Base-by-base conservation (phyloP, 1,140 invertebrate species). In the Dreissena rostriformis region DNA sequence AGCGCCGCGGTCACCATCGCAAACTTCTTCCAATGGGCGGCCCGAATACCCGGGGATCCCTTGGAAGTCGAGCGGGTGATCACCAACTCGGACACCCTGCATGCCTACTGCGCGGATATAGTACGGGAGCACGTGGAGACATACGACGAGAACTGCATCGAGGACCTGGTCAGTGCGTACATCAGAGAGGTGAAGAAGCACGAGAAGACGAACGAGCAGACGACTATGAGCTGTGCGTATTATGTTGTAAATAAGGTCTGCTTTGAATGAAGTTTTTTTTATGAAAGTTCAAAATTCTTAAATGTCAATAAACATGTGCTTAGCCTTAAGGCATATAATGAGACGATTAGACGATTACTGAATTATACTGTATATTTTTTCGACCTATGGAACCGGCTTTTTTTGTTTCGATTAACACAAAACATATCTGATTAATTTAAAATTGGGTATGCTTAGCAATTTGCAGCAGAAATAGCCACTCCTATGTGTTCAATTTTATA, bases 91-190 rank as follows among this genome's bases (percentile, higher is more conserved):
- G 70, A 82, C 22, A 26, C 72, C 7, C 52, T 82, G 22, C 52
- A 57, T 39, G 53, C 75, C 22, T 82, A 22, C 29, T 11, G 22
- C 24, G 52, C 53, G 14, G 51, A 75, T 53, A 67, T 83, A 7
- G 61, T 84, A 19, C 22, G 53, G 8, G 80, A 87, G 70, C 77
- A 86, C 57, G 24, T 83, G 11, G 52, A 86, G 15, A 53, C 75
- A 0, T 86, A 82, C 63, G 82, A 86, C 29, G 82, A 81, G 15
- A 79, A 86, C 51, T 63, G 87, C 7, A 75, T 84, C 5, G 66
- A 85, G 22, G 81, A 85, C 78, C 77, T 87, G 6, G 86, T 87
- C 55, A 71, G 75, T 26, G 81, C 75, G 10, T 90, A 90, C 72
- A 80, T 87, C 17, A 29, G 66, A 51, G 85, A 88, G 57, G 83